These are phyloP conservation scores for Hedychridium roseum DNA, from an alignment of 2,888 invertebrate species.

Conservation along the genomic window DNA sequence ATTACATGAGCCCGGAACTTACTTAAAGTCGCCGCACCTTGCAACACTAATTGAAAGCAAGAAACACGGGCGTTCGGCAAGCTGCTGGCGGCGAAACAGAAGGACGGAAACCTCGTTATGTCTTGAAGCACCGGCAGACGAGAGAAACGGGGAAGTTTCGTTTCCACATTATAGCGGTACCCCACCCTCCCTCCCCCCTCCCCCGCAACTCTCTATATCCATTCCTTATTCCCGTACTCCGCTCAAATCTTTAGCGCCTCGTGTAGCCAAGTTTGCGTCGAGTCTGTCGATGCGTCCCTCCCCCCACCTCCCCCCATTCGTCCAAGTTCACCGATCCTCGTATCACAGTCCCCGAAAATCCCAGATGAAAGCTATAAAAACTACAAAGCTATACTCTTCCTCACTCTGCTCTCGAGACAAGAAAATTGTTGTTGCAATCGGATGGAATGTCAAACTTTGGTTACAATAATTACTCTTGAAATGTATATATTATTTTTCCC, in stretches of 20 bases:
- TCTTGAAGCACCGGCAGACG: neutral
- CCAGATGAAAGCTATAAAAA: too few relatives aligned
- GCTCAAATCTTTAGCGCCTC: constrained; percentile 13
- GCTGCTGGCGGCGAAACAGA: constrained; percentile 3
- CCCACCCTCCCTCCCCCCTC: too few relatives aligned
- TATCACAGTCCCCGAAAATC: too few relatives aligned
- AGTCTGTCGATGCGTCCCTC: neutral
- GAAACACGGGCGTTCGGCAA: constrained; percentile 16
- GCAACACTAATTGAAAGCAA: constrained; percentile 20
- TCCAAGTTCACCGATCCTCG: too few relatives aligned
- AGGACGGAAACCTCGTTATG: constrained; percentile 8
- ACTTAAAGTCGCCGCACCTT: constrained; percentile 12
- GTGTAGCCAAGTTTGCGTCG: constrained; percentile 7
- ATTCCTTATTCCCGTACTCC: constrained; percentile 6
- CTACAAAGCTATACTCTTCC: too few relatives aligned
- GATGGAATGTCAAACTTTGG: too few relatives aligned
- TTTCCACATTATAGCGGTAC: constrained; percentile 15
- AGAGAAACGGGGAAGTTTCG: constrained; percentile 12
- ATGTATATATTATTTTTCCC: too few relatives aligned
- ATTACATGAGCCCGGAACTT: constrained; percentile 14
- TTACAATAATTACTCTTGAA: too few relatives aligned
- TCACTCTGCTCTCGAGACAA: too few relatives aligned
- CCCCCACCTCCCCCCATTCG: too few relatives aligned
- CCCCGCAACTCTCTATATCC: too few relatives aligned
- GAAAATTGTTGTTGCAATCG: too few relatives aligned